Conservation (phyloP, 2,888 invertebrate genomes). For the Lamellibrachia columna region DNA sequence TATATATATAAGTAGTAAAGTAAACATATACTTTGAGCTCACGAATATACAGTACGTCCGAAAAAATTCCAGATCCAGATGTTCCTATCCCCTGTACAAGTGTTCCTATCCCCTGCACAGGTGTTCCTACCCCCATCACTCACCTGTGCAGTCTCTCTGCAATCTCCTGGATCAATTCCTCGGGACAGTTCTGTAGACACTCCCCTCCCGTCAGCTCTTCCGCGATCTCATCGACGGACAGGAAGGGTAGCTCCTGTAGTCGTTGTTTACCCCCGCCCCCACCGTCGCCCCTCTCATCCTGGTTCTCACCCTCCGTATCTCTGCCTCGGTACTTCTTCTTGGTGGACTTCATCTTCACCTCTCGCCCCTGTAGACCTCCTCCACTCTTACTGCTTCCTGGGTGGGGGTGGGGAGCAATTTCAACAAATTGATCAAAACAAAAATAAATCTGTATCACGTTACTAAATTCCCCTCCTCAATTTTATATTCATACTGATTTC, state of each 20-base stretch:
- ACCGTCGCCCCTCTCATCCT: conserved; percentile 75
- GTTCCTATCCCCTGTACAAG: too few relatives aligned
- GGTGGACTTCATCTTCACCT: conserved; percentile 92
- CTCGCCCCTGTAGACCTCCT: conserved; percentile 91
- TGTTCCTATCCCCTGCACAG: too few relatives aligned
- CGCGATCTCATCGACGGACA: conserved; percentile 74
- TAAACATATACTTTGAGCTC: too few relatives aligned
- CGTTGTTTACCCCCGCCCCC: conserved; percentile 58
- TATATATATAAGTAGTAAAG: too few relatives aligned
- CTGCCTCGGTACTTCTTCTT: conserved; percentile 74
- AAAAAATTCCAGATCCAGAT: too few relatives aligned
- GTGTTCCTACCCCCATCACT: conserved; percentile 35
- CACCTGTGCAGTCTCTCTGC: conserved; percentile 77
- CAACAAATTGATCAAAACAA: too few relatives aligned
- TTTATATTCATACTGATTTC: too few relatives aligned
- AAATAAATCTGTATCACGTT: too few relatives aligned
- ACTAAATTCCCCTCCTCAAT: too few relatives aligned
- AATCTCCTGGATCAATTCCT: conserved; percentile 77
- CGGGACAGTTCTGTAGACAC: conserved; percentile 70
- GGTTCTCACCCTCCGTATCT: conserved; percentile 74
- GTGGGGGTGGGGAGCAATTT: background rate
- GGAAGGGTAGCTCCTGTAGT: conserved; percentile 67
- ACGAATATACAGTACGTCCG: too few relatives aligned
- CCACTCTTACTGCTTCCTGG: conserved; percentile 75
- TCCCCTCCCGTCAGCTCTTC: conserved; percentile 70